phyloP scores from a whole-genome alignment of 2,797 vertebrate species.

The Denticeps clupeoides region DNA sequence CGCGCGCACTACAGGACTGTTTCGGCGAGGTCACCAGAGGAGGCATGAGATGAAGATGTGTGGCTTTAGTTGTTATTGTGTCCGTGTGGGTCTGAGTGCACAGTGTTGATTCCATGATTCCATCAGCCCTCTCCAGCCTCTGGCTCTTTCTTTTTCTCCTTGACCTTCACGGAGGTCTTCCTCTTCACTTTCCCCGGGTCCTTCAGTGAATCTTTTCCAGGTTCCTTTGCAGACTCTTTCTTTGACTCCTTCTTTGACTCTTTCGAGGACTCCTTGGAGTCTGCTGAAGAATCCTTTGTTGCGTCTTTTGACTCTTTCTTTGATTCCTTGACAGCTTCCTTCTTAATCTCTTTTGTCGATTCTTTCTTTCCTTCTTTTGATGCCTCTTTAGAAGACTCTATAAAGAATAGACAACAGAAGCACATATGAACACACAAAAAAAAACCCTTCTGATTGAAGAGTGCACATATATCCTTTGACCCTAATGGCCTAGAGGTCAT shows the following conservation, averaged over 20 bases:
- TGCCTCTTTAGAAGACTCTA: conserved; percentile 12
- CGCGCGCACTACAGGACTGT: too few species aligned
- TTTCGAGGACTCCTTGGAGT: conserved; percentile 9
- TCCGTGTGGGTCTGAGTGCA: conserved; percentile 10
- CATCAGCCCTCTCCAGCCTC: conserved; percentile 46
- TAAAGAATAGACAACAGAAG: neutral
- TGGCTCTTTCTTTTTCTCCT: conserved; percentile 55
- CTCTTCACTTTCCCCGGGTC: conserved; percentile 39
- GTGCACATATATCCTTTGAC: neutral
- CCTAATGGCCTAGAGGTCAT: too few species aligned
- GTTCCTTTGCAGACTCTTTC: conserved; percentile 17
- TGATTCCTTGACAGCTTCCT: conserved; percentile 39
- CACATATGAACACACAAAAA: neutral
- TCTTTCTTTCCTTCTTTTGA: conserved; percentile 31
- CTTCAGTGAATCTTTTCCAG: conserved; percentile 7
- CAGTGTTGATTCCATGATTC: neutral
- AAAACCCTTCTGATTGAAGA: too few species aligned
- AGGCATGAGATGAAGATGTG: conserved; percentile 9
- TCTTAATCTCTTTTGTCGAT: conserved; percentile 30
- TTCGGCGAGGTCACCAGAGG: too few species aligned
- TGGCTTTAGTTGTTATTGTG: conserved; percentile 5
- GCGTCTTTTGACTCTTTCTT: conserved; percentile 43
- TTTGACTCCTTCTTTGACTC: conserved; percentile 9
- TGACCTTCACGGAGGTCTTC: conserved; percentile 41
- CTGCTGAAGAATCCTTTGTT: neutral